Conservation (phyloP, 2,797 vertebrate species). For the Tauraco hartlaubi region DNA sequence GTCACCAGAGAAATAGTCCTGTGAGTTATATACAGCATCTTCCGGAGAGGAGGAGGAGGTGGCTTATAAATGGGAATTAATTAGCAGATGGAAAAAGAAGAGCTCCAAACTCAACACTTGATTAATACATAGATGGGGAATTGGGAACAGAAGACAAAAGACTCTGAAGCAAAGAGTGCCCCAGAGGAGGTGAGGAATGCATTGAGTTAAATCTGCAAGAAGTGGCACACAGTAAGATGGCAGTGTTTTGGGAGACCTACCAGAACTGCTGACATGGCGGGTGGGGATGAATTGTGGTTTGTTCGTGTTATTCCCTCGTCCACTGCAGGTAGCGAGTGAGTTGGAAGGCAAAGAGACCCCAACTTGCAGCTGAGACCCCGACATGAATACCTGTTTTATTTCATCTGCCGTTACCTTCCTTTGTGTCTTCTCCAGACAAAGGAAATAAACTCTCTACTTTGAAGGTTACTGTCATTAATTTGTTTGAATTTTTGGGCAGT, state of each 20-base stretch:
- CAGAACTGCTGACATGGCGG: not conserved
- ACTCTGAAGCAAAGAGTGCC: not conserved
- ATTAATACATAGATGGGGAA: not conserved
- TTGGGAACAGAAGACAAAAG: not conserved
- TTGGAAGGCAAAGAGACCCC: not conserved
- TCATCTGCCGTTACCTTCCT: not conserved
- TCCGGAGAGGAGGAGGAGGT: not conserved
- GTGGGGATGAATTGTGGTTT: not conserved
- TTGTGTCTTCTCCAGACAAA: not conserved
- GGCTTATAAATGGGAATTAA: not conserved
- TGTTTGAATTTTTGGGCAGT: not conserved
- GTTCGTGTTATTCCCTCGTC: not conserved
- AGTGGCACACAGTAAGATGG: not conserved
- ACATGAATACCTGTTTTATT: not conserved
- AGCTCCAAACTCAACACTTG: not conserved
- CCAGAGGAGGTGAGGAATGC: not conserved
- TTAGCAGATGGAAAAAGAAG: slow-evolving; percentile 10
- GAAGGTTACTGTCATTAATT: not conserved
- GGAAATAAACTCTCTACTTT: not conserved
- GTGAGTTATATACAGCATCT: not conserved
- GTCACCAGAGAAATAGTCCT: not conserved
- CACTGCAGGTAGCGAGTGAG: not conserved
- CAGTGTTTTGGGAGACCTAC: not conserved
- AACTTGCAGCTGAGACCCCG: not conserved
- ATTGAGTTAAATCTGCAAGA: not conserved